phyloP scores from a whole-genome alignment of 2,888 invertebrate genomes.

The Leptinotarsa tumamoca region DNA sequence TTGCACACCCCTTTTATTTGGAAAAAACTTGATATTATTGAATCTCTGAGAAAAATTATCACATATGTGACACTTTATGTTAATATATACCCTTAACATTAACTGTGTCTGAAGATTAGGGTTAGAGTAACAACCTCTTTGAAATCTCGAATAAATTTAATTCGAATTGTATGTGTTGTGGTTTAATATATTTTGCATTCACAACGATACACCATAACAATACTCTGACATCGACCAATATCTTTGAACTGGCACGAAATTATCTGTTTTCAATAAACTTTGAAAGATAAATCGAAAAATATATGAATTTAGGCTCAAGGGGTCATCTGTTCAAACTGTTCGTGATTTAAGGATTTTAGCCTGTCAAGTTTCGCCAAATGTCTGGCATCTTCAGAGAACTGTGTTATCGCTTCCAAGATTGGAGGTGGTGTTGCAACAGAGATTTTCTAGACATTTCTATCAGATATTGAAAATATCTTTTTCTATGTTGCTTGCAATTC shows the following conservation, averaged over 20 bases:
- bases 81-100: conserved; percentile 5
- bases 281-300: no score
- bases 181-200: neutral
- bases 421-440: no score
- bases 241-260: neutral
- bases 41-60: conserved; percentile 25
- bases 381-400: no score
- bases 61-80: conserved; percentile 13
- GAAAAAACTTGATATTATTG: conserved; percentile 12
- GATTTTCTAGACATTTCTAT: no score
- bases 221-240: neutral
- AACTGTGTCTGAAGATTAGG: no score
- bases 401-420: no score
- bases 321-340: no score
- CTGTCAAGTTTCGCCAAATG: no score
- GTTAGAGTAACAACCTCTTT: no score
- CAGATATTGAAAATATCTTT: neutral
- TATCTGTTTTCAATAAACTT: neutral
- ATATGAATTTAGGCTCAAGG: no score
- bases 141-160: neutral
- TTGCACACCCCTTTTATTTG: conserved; percentile 17
- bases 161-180: neutral
- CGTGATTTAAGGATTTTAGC: no score
- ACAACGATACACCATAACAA: conserved; percentile 7
- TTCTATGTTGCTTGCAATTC: no score